Evolutionary conservation across 1,140 invertebrate genomes (phyloP).

Genomic region (Leptopilina clavipes): DNA sequence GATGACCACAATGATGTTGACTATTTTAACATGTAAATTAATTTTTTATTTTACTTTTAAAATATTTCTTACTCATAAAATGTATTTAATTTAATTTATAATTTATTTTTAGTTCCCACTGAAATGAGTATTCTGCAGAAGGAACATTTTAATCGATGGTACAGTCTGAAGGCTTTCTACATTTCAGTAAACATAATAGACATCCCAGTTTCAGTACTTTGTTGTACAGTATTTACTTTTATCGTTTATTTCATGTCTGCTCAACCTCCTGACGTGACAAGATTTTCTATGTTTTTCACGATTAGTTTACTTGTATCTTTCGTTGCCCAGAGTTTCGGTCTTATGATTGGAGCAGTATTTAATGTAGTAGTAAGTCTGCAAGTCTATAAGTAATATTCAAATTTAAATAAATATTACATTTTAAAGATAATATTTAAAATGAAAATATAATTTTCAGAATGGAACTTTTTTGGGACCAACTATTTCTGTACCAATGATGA

Average conservation of each 20-base stretch:
- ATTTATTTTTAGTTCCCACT: slow-evolving; percentile 83
- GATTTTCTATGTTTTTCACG: slow-evolving; percentile 89
- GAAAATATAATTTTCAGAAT: slow-evolving; percentile 75
- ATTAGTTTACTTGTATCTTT: slow-evolving; percentile 88
- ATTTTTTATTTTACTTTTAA: not conserved
- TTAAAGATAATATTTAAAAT: not conserved
- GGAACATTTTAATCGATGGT: slow-evolving; percentile 98
- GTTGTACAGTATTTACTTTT: slow-evolving; percentile 85
- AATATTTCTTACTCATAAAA: no score
- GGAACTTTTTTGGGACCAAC: slow-evolving; percentile 88
- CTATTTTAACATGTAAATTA: slow-evolving; percentile 86
- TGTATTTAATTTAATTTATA: no score
- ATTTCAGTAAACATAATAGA: slow-evolving; percentile 90
- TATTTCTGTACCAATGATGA: slow-evolving; percentile 88
- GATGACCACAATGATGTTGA: slow-evolving; percentile 91
- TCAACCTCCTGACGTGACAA: slow-evolving; percentile 84
- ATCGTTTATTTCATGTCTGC: slow-evolving; percentile 92
- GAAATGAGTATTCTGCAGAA: slow-evolving; percentile 93
- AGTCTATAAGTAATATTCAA: not conserved
- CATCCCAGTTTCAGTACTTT: slow-evolving; percentile 83
- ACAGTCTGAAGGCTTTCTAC: slow-evolving; percentile 95
- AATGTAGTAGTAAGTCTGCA: slow-evolving; percentile 82
- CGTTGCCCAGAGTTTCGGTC: slow-evolving; percentile 91
- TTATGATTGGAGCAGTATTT: slow-evolving; percentile 90
- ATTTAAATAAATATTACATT: no score